Evolutionary conservation across 2,113 vertebrate genomes (phyloP).

Genomic region (Serilophus lunatus): DNA sequence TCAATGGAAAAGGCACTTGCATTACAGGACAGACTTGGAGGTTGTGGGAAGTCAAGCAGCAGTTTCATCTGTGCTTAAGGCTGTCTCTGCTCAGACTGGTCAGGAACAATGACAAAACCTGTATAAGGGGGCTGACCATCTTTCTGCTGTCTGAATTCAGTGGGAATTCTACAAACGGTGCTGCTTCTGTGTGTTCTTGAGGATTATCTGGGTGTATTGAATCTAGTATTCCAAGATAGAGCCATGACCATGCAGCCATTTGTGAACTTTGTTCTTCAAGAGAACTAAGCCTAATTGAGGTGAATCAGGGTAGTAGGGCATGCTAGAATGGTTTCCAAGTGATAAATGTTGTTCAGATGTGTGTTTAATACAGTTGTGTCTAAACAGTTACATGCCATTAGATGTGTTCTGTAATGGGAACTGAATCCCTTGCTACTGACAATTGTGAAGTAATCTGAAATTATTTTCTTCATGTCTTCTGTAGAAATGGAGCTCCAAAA

Average conservation of each 20-base stretch:
- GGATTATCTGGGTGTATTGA: not conserved
- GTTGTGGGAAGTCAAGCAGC: not conserved
- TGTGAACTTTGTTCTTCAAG: not conserved
- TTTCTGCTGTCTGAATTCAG: not conserved
- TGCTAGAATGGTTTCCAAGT: not conserved
- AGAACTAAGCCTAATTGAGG: not conserved
- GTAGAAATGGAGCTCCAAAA: slow-evolving; percentile 85
- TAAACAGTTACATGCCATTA: not conserved
- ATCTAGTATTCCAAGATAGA: not conserved
- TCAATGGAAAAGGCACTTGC: not conserved
- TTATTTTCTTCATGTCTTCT: not conserved
- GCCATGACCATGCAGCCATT: not conserved
- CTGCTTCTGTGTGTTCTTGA: not conserved
- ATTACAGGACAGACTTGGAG: not conserved
- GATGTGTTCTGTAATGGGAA: not conserved
- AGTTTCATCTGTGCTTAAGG: not conserved
- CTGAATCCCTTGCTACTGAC: not conserved
- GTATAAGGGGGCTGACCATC: not conserved
- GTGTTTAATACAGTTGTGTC: not conserved
- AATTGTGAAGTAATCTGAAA: not conserved
- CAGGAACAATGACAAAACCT: not conserved
- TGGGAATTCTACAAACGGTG: not conserved
- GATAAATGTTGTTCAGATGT: not conserved
- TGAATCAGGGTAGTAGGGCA: not conserved
- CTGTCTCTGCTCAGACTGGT: not conserved